phyloP scores from a whole-genome alignment of 2,888 invertebrate genomes.

The Lasius platythorax region DNA sequence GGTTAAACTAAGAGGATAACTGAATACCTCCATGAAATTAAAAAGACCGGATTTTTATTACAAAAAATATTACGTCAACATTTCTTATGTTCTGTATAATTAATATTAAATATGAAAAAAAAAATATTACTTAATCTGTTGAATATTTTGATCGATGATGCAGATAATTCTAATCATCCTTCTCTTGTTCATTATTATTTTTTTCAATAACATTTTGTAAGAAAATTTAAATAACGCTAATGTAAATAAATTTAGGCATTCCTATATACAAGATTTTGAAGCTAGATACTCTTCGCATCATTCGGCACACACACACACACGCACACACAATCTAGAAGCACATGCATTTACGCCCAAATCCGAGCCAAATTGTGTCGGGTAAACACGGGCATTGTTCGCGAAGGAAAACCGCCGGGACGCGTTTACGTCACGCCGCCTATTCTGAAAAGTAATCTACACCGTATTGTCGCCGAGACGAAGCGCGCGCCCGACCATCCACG shows the following conservation, averaged over 20 bases:
- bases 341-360: conserved; percentile 72
- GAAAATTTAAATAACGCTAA: not conserved
- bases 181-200: not conserved
- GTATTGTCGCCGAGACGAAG: conserved; percentile 73
- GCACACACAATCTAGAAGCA: not conserved
- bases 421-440: conserved; percentile 85
- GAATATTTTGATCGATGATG: not conserved
- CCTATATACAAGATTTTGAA: not conserved
- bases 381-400: conserved; percentile 83
- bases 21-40: conserved; percentile 4
- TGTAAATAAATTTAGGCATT: not conserved
- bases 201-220: not conserved
- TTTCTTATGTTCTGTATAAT: not conserved
- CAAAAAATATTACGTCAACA: not conserved
- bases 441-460: conserved; percentile 86
- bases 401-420: conserved; percentile 76
- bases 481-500: conserved; percentile 54
- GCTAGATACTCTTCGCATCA: conserved; percentile 1
- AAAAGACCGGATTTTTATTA: conserved; percentile 5
- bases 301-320: not conserved
- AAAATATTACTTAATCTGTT: not conserved
- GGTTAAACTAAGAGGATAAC: conserved; percentile 4
- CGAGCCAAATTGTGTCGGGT: conserved; percentile 84
- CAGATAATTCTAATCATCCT: not conserved
- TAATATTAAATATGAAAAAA: not conserved